Evolutionary conservation across 2,888 invertebrate species (phyloP), one percentile per base, ranked within the genome.

Genomic region (Drosophila setosimentum): DNA sequence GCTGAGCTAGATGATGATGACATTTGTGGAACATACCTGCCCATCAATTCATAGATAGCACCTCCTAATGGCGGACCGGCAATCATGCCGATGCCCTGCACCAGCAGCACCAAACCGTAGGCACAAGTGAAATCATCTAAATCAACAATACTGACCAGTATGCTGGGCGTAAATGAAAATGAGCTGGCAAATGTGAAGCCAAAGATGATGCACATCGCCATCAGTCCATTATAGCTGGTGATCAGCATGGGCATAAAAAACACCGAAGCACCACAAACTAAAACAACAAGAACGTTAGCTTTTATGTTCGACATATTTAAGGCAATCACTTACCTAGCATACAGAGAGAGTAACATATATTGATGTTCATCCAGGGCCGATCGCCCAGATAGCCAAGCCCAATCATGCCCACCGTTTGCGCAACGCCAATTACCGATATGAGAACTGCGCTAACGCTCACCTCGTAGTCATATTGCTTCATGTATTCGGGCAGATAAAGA

Each of bases 41-140:
- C 80, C 58, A 92, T 93, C 30, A 82, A 51, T 73, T 93, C 93
- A 78, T 84, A 93, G 51, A 93, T 92, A 33, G 91, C 89, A 95
- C 99, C 99, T 89, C 98, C 98, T 63, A 99, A 92, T 0, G 98
- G 98, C 10, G 99, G 99, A 59, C 99, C 99, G 73, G 97, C 94
- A 55, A 99, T 94, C 94, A 98, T 98, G 6, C 98, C 98, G 73
- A 99, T 95, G 18, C 99, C 99, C 93, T 99, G 98, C 71, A 97
- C 97, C 64, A 99, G 94, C 83, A 98, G 94, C 80, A 97, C 96
- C 83, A 99, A 93, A 24, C 99, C 99, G 92, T 98, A 99, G 18
- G 98, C 98, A 76, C 96, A 96, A 7, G 98, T 98, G 92, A 99
- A 98, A 80, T 97, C 95, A 91, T 98, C 98, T 91, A 99, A 93